Base-by-base conservation (phyloP, 2,797 vertebrate species). In the Bovichtus diacanthus region DNA sequence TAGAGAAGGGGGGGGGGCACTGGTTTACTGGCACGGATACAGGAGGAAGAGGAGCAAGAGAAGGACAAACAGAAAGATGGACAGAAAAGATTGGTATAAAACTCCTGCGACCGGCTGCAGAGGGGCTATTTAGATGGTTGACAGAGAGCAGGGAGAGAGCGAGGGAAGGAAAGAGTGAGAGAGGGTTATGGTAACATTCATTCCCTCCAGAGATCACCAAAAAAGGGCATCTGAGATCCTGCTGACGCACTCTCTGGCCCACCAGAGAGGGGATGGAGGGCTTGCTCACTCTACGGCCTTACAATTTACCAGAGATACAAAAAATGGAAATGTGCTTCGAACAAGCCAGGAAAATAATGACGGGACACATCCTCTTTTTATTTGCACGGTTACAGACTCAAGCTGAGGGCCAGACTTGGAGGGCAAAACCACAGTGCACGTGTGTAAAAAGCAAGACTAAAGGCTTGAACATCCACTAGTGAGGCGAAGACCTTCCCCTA, bases 211-310 rank as follows among this genome's bases (percentile, higher is more conserved):
- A 92, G 87, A 95, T 91, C 88, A 89, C 93, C 94, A 94, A 94
- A 95, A 94, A 95, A 94, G 93, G 94, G 88, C 91, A 94, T 93
- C 90, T 78, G 65, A 74, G 87, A 93, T 92, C 64, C 78, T 86
- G 85, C 90, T 90, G 93, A 93, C 88, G 76, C 78, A 86, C 79
- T 76, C 85, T 87, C 86, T 78, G 84, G 79, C 81, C 60, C 59
- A 82, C 56, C 79, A 88, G 86, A 84, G 61, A 88, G 77, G 78
- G 70, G 81, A 75, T 53, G 41, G 71, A 83, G 87, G 55, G 73
- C 73, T 87, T 83, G 68, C 76, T 85, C 61, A 73, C 61, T 76
- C 36, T 78, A 50, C 71, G 74, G 82, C 62, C 56, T 82, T 75
- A 21, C 66, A 75, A 78, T 70, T 78, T 76, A 78, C 54, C 72